Evolutionary conservation across 2,888 invertebrate species (phyloP).

Genomic region (Hirtodrosophila confusa): DNA sequence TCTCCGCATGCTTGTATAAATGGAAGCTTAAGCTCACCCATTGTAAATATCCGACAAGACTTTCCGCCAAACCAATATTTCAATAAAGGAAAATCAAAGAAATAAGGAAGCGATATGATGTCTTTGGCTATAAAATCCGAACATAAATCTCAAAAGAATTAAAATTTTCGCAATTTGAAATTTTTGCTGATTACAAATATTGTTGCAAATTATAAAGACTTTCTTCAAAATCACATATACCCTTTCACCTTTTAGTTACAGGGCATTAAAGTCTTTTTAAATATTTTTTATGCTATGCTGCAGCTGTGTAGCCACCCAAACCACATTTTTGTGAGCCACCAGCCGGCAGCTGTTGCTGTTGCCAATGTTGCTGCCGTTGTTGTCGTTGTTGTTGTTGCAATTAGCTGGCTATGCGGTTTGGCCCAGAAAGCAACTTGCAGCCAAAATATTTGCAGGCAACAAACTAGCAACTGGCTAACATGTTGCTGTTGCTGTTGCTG

Average conservation of each 20-base stretch:
- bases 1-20: too few species aligned
- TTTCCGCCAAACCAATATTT: too few species aligned
- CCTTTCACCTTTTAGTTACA: constrained; percentile 3
- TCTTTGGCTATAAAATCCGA: too few species aligned
- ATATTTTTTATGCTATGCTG: constrained; percentile 20
- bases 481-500: constrained; percentile 15
- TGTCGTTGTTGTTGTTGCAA: constrained; percentile 53
- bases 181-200: too few species aligned
- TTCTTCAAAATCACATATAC: neutral
- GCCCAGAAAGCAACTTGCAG: constrained; percentile 73
- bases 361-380: constrained; percentile 11
- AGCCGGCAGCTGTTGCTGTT: constrained; percentile 51
- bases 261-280: constrained; percentile 19
- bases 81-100: too few species aligned
- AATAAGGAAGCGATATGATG: too few species aligned
- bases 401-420: constrained; percentile 75
- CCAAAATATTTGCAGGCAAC: constrained; percentile 51
- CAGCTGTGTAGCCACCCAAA: constrained; percentile 61
- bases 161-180: too few species aligned
- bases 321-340: constrained; percentile 64
- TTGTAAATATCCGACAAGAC: too few species aligned
- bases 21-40: too few species aligned
- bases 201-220: too few species aligned
- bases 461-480: constrained; percentile 36
- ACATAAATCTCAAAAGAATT: too few species aligned